Percentiles rank a stretch among this genome's conserved stretches.
Conservation (phyloP, 2,888 invertebrate species). For the Caenorhabditis macrosperma region DNA sequence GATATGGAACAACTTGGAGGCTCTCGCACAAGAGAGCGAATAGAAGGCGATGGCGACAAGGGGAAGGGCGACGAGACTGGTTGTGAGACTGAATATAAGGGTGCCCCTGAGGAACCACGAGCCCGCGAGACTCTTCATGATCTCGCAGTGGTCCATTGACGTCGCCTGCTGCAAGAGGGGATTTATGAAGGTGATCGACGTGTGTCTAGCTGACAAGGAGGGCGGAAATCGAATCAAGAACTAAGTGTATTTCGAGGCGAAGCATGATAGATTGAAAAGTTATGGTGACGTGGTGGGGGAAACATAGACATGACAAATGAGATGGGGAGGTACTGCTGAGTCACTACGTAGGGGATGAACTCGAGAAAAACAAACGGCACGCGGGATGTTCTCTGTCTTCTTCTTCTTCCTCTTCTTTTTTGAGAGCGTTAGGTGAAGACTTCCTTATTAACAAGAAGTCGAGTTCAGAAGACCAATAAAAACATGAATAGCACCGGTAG, state of each 20-base stretch:
- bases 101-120: constrained; percentile 14
- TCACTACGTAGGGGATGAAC: too few species aligned
- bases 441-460: too few species aligned
- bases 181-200: background rate
- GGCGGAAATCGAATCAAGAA: background rate
- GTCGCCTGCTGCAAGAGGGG: background rate
- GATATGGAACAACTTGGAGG: constrained; percentile 29
- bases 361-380: too few species aligned
- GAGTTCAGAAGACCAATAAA: too few species aligned
- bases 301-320: background rate
- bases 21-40: constrained; percentile 8
- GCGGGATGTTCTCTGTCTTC: too few species aligned
- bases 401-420: too few species aligned
- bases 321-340: too few species aligned
- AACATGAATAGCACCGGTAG: too few species aligned
- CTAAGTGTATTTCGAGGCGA: background rate
- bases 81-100: constrained; percentile 2
- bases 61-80: constrained; percentile 25
- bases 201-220: background rate
- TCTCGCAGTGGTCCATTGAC: constrained; percentile 6
- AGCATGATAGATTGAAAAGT: constrained; percentile 1
- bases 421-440: too few species aligned
- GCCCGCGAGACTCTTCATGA: constrained; percentile 13
- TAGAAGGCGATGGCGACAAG: background rate
- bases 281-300: background rate